Percentiles rank a stretch among this genome's conserved stretches.
phyloP scores from a whole-genome alignment of 2,797 vertebrate species.

The Cottoperca gobio region DNA sequence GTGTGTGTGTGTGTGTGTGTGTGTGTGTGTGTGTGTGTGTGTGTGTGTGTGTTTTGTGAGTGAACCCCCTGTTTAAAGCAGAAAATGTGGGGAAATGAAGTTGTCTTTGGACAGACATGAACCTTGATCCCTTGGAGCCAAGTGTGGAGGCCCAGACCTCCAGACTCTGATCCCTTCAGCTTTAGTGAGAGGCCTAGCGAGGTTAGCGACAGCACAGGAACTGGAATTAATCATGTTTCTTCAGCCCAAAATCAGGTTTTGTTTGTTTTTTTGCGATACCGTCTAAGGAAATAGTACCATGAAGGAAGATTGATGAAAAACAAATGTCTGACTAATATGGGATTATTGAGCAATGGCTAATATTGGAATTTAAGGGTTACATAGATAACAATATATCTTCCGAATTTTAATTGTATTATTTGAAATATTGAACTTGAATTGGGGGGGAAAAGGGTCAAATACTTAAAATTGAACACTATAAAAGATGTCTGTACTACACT shows the following conservation, averaged over 20 bases:
- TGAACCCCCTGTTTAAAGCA: slow-evolving; percentile 44
- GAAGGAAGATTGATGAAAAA: neutral
- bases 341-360: neutral
- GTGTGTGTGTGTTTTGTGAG: slow-evolving; percentile 22
- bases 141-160: slow-evolving; percentile 65
- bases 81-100: slow-evolving; percentile 71
- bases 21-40: slow-evolving; percentile 5
- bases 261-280: neutral
- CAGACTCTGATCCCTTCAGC: slow-evolving; percentile 58
- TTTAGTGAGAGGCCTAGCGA: slow-evolving; percentile 45
- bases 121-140: slow-evolving; percentile 67
- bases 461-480: neutral
- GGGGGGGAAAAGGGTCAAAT: neutral
- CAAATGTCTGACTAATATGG: neutral
- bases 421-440: neutral
- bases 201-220: slow-evolving; percentile 23
- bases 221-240: slow-evolving; percentile 38
- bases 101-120: slow-evolving; percentile 60
- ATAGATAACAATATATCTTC: neutral
- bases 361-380: neutral
- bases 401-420: neutral
- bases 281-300: neutral
- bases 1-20: neutral
- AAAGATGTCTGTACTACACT: neutral
- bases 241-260: slow-evolving; percentile 24